A percentile compares a stretch with the other conserved stretches of the same genome.
Conservation (phyloP, 2,888 invertebrate genomes). For the Scaptodrosophila latifasciaeformis region DNA sequence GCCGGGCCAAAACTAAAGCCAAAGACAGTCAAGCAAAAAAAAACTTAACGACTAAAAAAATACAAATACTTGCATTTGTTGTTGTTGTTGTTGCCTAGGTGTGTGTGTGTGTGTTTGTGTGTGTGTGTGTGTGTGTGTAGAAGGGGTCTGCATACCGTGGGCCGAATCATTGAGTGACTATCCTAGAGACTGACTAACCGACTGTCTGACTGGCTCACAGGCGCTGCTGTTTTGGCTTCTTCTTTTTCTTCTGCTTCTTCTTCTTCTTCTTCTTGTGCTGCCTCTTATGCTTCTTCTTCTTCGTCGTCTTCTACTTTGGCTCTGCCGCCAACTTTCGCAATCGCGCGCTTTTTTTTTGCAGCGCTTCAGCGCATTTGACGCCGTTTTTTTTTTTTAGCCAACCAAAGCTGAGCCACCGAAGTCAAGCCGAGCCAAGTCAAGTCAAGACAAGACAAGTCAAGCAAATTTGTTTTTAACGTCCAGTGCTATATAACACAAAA, state of each 20-base stretch:
- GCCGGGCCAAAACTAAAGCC: conserved; percentile 43
- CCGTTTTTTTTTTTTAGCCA: conserved; percentile 24
- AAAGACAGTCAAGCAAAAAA: conserved; percentile 58
- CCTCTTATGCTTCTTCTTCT: too few species aligned
- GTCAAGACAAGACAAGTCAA: too few species aligned
- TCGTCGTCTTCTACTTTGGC: conserved; percentile 32
- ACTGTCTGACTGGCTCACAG: conserved; percentile 45
- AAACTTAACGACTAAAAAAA: conserved; percentile 60
- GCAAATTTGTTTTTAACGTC: too few species aligned
- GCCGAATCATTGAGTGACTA: too few species aligned
- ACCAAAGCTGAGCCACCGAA: too few species aligned
- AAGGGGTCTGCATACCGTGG: conserved; percentile 43
- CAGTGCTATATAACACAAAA: too few species aligned
- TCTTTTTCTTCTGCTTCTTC: background rate
- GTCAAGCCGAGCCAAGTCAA: too few species aligned
- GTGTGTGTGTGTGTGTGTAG: background rate
- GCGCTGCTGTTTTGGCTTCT: background rate
- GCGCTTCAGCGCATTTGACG: conserved; percentile 62
- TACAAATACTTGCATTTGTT: too few species aligned
- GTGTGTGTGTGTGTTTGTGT: conserved; percentile 39
- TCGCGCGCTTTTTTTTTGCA: conserved; percentile 54
- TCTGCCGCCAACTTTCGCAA: conserved; percentile 59
- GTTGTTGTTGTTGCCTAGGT: too few species aligned
- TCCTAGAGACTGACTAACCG: conserved; percentile 29
- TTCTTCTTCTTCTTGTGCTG: too few species aligned